Percentiles rank a stretch among this genome's conserved stretches.
phyloP scores from a whole-genome alignment of 2,888 invertebrate genomes.

The Chironomus riparius region DNA sequence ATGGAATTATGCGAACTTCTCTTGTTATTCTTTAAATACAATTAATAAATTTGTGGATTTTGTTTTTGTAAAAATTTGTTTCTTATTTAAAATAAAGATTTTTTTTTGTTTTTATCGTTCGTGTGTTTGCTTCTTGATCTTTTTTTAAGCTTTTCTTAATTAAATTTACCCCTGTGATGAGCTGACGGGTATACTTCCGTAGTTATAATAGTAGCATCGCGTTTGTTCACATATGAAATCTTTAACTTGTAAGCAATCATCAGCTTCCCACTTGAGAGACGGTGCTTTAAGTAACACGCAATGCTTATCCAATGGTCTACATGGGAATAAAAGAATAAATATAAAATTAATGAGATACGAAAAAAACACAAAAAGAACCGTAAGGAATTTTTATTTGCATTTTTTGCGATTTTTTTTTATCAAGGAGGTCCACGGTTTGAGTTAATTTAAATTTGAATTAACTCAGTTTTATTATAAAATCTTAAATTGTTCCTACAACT shows the following conservation, averaged over 20 bases:
- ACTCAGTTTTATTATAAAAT: no score
- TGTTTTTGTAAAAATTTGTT: no score
- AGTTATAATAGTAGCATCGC: constrained; percentile 83
- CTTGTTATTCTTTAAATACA: no score
- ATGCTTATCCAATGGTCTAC: constrained; percentile 54
- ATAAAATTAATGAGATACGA: background rate
- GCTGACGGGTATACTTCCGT: constrained; percentile 81
- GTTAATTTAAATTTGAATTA: no score
- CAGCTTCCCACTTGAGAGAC: constrained; percentile 69
- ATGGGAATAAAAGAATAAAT: background rate
- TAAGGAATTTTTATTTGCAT: no score
- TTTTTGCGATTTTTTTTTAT: no score
- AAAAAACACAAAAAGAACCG: no score
- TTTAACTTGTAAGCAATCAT: constrained; percentile 73
- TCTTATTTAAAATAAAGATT: no score
- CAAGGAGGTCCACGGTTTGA: no score
- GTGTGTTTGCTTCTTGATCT: background rate
- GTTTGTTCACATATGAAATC: constrained; percentile 87
- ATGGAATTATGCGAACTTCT: no score
- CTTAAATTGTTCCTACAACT: no score
- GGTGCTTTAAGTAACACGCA: constrained; percentile 72
- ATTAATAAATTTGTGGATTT: no score
- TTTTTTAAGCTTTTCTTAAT: background rate
- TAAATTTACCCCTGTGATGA: constrained; percentile 79
- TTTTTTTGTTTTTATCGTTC: constrained; percentile 11